phyloP scores from a whole-genome alignment of 2,113 vertebrate genomes.

The Atractosteus spatula region DNA sequence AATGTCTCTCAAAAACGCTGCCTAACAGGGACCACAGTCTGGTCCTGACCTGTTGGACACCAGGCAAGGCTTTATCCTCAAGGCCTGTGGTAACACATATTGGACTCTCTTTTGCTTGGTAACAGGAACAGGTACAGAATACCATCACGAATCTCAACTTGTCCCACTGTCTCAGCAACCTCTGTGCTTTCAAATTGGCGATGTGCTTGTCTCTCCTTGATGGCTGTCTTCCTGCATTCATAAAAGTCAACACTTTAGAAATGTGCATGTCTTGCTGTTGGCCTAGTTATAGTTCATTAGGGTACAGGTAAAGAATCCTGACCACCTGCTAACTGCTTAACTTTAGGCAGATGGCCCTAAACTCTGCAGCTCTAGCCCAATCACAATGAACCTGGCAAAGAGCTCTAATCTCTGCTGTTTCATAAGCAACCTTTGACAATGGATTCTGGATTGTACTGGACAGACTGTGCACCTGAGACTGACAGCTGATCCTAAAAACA shows the following conservation, averaged over 20 bases:
- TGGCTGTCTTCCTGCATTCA: too few relatives aligned
- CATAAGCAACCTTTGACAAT: neutral
- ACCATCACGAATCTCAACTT: neutral
- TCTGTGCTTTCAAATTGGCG: too few relatives aligned
- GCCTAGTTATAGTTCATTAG: slow-evolving; percentile 9
- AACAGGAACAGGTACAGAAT: slow-evolving; percentile 8
- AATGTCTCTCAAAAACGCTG: slow-evolving; percentile 7
- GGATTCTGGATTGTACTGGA: neutral
- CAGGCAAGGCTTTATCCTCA: neutral
- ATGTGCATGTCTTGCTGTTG: slow-evolving; percentile 2
- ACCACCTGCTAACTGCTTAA: slow-evolving; percentile 16
- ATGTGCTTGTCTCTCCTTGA: too few relatives aligned
- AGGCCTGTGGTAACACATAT: neutral
- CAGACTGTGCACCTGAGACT: slow-evolving; percentile 2
- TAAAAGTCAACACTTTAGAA: too few relatives aligned
- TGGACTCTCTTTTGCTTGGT: slow-evolving; percentile 8
- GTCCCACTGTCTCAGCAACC: neutral
- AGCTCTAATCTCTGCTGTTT: slow-evolving; percentile 16
- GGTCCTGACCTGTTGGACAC: neutral
- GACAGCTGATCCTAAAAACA: slow-evolving; percentile 19
- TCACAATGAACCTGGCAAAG: slow-evolving; percentile 19
- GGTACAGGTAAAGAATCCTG: slow-evolving; percentile 12
- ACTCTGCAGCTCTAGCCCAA: slow-evolving; percentile 15
- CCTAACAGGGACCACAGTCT: neutral
- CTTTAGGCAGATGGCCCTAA: slow-evolving; percentile 2